Conservation (phyloP, 1,140 invertebrate genomes). For the Palaemon carinicauda region DNA sequence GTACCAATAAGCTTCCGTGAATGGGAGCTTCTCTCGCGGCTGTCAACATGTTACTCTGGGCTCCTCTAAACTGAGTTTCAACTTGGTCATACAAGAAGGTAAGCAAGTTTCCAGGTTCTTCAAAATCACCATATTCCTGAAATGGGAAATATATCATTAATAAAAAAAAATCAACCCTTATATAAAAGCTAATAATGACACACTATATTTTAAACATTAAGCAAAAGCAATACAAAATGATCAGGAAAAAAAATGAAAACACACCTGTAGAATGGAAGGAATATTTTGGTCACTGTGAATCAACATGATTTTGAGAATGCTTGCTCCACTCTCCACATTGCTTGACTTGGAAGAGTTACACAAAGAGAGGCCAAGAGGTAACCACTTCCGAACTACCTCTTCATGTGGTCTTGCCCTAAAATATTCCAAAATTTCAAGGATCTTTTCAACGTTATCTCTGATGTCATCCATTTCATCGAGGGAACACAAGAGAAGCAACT, state of each 20-base stretch:
- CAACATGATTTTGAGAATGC: conserved; percentile 64
- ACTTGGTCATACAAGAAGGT: neutral
- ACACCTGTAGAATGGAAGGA: conserved; percentile 54
- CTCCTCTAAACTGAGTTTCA: conserved; percentile 61
- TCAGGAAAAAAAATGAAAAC: too few relatives aligned
- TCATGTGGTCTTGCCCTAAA: neutral
- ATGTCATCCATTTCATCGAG: conserved; percentile 67
- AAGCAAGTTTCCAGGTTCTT: neutral
- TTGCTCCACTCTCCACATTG: conserved; percentile 68
- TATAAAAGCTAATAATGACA: neutral
- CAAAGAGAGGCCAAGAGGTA: conserved; percentile 63
- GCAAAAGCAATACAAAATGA: neutral
- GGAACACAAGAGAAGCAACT: conserved; percentile 63
- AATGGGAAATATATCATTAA: neutral
- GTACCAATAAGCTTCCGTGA: conserved; percentile 62
- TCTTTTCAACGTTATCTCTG: conserved; percentile 63
- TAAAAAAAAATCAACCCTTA: neutral
- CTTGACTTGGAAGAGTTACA: conserved; percentile 69
- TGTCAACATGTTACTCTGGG: conserved; percentile 65
- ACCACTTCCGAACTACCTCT: conserved; percentile 58
- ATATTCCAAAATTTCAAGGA: conserved; percentile 65
- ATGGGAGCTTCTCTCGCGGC: conserved; percentile 62
- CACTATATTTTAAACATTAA: too few relatives aligned
- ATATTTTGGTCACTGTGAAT: too few relatives aligned
- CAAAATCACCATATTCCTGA: neutral